Base-by-base conservation (phyloP, 2,797 vertebrate genomes). In the Nyctibius grandis region DNA sequence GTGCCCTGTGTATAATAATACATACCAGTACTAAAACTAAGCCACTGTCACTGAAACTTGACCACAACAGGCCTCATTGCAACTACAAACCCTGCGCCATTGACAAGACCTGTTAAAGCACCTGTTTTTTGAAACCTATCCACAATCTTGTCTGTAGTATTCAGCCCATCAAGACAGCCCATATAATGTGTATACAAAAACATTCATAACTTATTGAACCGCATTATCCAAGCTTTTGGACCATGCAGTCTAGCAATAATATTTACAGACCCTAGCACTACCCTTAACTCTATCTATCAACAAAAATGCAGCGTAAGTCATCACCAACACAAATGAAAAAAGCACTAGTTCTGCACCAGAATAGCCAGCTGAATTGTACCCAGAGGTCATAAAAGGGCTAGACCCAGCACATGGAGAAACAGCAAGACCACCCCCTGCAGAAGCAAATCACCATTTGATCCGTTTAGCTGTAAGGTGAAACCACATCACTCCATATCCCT, bases 101-200 rank as follows among this genome's bases (percentile, higher is more conserved):
- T 13, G 64, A 18, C 9, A 40, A 63, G 47, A 36, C 7, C 28
- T 31, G 36, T 7, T 56, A 45, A 84, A 74, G 23, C 26, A n/a
- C 31, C 29, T 48, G n/a, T 9, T 36, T 54, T 76, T 80, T 59
- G 40, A 88, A 73, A 63, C 7, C 10, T 7, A 3, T 15, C 25
- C 23, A 4, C 44, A 70, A 3, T 54, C 38, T 34, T 79, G 21
- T 15, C 69, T 36, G 33, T 7, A 25, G 15, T 11, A 19, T 60
- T 57, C 40, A 74, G 38, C 25, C 40, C 34, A 21, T 33, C n/a
- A 59, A 60, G 34, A 70, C 25, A 67, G 29, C 19, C 29, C 53
- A 29, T 6, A 9, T 1, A 17, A 57, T 19, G 48, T 0, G 0
- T 6, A 17, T 6, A 50, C 25, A 67, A 25, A 67, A 83, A 2